These are phyloP conservation scores for Aplodontia rufa DNA, from an alignment of 2,113 vertebrate species.

Conservation along the genomic window DNA sequence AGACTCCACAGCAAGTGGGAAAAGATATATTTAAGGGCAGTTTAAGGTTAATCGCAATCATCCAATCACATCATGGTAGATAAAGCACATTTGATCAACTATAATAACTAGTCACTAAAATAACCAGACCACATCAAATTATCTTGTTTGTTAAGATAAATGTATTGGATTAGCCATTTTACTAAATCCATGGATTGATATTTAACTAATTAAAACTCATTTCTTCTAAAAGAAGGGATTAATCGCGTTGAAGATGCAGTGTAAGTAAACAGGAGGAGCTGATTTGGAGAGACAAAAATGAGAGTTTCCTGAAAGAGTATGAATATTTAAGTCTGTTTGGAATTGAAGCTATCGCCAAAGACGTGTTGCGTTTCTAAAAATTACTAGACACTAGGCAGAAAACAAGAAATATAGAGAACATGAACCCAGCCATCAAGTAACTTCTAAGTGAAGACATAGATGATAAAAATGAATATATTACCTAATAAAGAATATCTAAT, in stretches of 20 bases:
- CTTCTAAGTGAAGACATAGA: background rate
- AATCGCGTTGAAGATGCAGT: constrained; percentile 65
- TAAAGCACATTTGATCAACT: constrained; percentile 72
- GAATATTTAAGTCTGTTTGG: constrained; percentile 49
- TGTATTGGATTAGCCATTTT: constrained; percentile 73
- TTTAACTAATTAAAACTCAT: constrained; percentile 77
- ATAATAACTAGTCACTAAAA: constrained; percentile 78
- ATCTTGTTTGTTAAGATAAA: constrained; percentile 78
- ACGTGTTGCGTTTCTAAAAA: constrained; percentile 49
- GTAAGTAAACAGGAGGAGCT: constrained; percentile 63
- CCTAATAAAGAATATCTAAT: background rate
- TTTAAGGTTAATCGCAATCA: constrained; percentile 69
- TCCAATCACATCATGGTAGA: constrained; percentile 63
- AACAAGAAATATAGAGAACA: constrained; percentile 7
- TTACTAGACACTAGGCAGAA: constrained; percentile 13
- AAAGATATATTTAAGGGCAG: constrained; percentile 15
- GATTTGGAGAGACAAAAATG: constrained; percentile 64
- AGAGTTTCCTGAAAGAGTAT: constrained; percentile 56
- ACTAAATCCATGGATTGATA: constrained; percentile 66
- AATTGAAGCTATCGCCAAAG: constrained; percentile 41
- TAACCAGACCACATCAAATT: constrained; percentile 75
- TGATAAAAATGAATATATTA: background rate
- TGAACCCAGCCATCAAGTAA: background rate
- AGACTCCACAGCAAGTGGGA: background rate
- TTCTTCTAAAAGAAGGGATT: constrained; percentile 74